Evolutionary conservation across 2,113 vertebrate species (phyloP).

Genomic region (Lontra canadensis): DNA sequence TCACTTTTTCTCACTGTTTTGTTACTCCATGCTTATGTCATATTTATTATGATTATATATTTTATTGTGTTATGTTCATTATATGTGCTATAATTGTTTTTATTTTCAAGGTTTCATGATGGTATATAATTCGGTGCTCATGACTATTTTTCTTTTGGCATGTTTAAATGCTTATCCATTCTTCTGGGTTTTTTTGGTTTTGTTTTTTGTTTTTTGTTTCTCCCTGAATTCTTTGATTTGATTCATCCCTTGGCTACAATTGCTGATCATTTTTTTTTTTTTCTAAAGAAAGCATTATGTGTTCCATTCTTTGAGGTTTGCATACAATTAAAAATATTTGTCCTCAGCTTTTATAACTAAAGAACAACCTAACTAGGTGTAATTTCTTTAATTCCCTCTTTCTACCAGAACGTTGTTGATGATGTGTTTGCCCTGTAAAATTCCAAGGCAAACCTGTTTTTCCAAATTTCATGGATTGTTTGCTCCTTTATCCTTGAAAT

Average conservation of each 20-base stretch:
- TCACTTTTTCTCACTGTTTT: neutral
- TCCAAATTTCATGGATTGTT: neutral
- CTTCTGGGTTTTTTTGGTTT: neutral
- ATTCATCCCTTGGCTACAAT: no score
- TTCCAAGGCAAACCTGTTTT: neutral
- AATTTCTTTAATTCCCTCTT: neutral
- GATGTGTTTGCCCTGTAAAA: neutral
- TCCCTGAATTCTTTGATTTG: no score
- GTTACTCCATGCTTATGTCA: neutral
- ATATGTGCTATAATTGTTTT: neutral
- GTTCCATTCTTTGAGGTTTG: neutral
- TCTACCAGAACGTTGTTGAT: neutral
- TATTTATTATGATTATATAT: neutral
- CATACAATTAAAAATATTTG: neutral
- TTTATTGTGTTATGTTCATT: neutral
- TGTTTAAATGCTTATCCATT: neutral
- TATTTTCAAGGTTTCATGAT: neutral
- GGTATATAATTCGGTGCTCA: neutral
- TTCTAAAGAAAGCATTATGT: neutral
- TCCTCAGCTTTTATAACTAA: neutral
- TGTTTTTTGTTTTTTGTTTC: neutral
- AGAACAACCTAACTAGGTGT: neutral
- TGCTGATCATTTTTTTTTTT: neutral
- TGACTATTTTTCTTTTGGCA: neutral
- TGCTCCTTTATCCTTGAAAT: neutral